Evolutionary conservation across 2,888 invertebrate genomes (phyloP), one percentile per base, ranked within the genome.

Genomic region (Lacanobia oleracea): DNA sequence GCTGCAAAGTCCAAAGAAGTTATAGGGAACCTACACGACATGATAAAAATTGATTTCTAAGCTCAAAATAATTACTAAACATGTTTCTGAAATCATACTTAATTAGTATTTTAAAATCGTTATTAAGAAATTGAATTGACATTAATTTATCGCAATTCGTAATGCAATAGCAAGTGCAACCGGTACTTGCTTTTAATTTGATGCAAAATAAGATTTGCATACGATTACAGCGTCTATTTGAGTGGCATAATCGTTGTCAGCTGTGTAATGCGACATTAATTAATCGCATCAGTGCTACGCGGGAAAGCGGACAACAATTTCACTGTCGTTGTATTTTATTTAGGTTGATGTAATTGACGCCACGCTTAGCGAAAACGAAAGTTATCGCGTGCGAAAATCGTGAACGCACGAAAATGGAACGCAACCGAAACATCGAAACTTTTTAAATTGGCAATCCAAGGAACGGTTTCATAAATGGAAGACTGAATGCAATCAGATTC

Each of bases 261-360:
- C 68, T 72, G 43, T 57, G 77, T 83, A 82, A 73, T 76, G 59
- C 27, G 68, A 79, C 72, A 75, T 79, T 82, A 85, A 88, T 86
- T 83, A 87, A 81, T 80, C 77, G 75, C 75, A 78, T 71, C 68
- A 79, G 62, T 75, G 72, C 60, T 77, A 83, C 87, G 80, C 75
- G 87, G 78, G 87, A 88, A 89, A 89, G 88, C 83, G 66, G 69
- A 81, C 75, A 79, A 84, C 68, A 82, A 85, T 88, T 88, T 85
- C 82, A 82, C 84, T 83, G 81, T 82, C 77, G 76, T 79, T 71
- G 69, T 67, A 76, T 71, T 81, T 79, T 73, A 79, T 82, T 80
- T 78, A 76, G 79, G 77, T 73, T 72, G 72, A 64, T 75, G 71
- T 81, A 75, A 73, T 62, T 69, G 79, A 60, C 33, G 27, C 59